Conservation (phyloP, 2,797 vertebrate genomes). For the Apogon hyalosoma region DNA sequence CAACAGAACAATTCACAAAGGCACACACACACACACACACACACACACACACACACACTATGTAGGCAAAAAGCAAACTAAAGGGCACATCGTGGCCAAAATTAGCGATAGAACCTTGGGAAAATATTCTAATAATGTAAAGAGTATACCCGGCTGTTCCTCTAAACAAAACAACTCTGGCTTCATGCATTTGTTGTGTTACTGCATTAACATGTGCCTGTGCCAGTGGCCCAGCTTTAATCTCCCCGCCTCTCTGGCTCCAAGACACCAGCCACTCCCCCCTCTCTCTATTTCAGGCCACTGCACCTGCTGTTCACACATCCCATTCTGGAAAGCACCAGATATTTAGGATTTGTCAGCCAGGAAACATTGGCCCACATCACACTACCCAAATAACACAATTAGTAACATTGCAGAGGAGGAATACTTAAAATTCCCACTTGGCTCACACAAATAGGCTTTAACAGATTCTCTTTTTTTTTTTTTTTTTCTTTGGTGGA, state of each 20-base stretch:
- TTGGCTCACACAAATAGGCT: neutral
- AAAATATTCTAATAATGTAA: neutral
- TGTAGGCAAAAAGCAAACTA: neutral
- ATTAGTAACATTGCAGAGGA: slow-evolving; percentile 34
- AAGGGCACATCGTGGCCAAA: neutral
- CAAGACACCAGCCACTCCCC: slow-evolving; percentile 53
- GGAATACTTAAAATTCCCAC: slow-evolving; percentile 13
- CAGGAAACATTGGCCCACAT: slow-evolving; percentile 31
- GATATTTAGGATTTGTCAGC: slow-evolving; percentile 64
- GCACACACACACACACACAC: slow-evolving; percentile 28
- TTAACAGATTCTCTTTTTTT: neutral
- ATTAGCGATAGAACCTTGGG: neutral
- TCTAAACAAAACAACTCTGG: slow-evolving; percentile 10
- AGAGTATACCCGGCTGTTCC: slow-evolving; percentile 24
- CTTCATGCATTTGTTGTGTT: slow-evolving; percentile 45
- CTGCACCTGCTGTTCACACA: slow-evolving; percentile 82
- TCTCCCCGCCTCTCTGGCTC: slow-evolving; percentile 65
- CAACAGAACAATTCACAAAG: slow-evolving; percentile 13
- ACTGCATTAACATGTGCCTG: slow-evolving; percentile 36
- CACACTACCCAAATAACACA: slow-evolving; percentile 29
- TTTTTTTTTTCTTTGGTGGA: neutral
- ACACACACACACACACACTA: slow-evolving; percentile 26
- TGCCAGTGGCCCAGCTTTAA: slow-evolving; percentile 47
- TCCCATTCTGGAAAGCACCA: slow-evolving; percentile 69
- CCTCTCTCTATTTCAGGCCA: slow-evolving; percentile 81